These are phyloP conservation scores for Eurystomus glaucurus DNA, from an alignment of 2,797 vertebrate genomes.

Conservation along the genomic window DNA sequence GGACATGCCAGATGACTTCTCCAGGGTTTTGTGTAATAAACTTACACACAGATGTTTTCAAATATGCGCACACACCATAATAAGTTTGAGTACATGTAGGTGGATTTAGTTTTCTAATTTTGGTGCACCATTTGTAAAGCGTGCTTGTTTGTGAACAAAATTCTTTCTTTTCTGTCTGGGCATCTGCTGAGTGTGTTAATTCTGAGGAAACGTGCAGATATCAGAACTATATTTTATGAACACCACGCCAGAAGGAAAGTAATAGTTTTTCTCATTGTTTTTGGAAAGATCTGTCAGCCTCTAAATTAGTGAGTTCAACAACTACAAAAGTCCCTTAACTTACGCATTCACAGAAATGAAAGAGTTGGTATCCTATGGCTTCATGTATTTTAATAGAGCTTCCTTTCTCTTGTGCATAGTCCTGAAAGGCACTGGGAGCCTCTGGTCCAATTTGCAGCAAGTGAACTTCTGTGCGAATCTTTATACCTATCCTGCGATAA, in stretches of 20 bases:
- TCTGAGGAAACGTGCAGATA: not conserved
- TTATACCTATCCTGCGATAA: fast-evolving
- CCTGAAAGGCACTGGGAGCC: not conserved
- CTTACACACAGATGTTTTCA: not conserved
- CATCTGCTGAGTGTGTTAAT: constrained; percentile 3
- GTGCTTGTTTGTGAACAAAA: not conserved
- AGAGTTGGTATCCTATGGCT: not conserved
- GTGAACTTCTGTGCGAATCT: not conserved
- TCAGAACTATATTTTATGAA: not conserved
- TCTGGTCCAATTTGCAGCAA: not conserved
- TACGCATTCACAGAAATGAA: not conserved
- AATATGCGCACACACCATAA: not conserved
- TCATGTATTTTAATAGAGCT: not conserved
- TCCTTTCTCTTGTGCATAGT: not conserved
- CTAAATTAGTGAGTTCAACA: constrained; percentile 8
- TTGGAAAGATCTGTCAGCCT: not conserved
- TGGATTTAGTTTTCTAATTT: not conserved
- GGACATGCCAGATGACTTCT: not conserved
- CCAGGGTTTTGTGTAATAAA: not conserved
- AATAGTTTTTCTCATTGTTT: not conserved
- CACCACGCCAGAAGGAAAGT: constrained; percentile 10
- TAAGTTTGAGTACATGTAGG: not conserved
- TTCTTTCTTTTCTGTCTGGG: constrained; percentile 11
- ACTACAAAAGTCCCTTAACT: not conserved
- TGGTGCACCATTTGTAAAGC: not conserved